Percentiles rank a stretch among this genome's conserved stretches.
phyloP scores from a whole-genome alignment of 2,797 vertebrate species.

The Trichosurus vulpecula region DNA sequence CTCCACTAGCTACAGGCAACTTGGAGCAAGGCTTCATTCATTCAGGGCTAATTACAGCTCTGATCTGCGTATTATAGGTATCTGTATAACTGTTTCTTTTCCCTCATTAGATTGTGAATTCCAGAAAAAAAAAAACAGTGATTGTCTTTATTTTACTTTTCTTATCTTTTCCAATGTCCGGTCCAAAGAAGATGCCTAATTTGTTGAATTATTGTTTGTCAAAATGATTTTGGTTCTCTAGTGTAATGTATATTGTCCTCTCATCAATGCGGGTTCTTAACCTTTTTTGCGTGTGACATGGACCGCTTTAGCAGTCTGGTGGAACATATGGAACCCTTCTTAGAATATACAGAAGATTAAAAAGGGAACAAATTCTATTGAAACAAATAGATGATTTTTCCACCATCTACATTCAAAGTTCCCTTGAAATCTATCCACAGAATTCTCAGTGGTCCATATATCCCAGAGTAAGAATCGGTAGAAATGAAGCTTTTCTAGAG shows the following conservation, averaged over 20 bases:
- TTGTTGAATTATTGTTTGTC: background rate
- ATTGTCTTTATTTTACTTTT: background rate
- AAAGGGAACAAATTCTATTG: background rate
- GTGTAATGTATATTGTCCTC: background rate
- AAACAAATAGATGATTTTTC: background rate
- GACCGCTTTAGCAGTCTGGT: background rate
- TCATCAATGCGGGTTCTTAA: background rate
- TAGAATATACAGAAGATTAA: background rate
- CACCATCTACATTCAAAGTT: background rate
- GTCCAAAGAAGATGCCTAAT: background rate
- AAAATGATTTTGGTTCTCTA: background rate
- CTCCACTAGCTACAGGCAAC: too few relatives aligned
- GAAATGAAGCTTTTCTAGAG: background rate
- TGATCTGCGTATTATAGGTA: background rate
- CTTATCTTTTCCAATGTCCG: background rate
- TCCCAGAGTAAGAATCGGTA: background rate
- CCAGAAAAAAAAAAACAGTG: background rate
- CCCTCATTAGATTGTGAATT: background rate
- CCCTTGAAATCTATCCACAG: background rate
- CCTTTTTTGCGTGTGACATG: background rate
- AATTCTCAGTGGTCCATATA: background rate
- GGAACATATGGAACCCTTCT: background rate
- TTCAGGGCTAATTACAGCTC: background rate
- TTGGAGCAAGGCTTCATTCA: too few relatives aligned
- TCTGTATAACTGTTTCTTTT: background rate